Evolutionary conservation across 2,888 invertebrate genomes (phyloP).

Genomic region (Allolobophora icterica): DNA sequence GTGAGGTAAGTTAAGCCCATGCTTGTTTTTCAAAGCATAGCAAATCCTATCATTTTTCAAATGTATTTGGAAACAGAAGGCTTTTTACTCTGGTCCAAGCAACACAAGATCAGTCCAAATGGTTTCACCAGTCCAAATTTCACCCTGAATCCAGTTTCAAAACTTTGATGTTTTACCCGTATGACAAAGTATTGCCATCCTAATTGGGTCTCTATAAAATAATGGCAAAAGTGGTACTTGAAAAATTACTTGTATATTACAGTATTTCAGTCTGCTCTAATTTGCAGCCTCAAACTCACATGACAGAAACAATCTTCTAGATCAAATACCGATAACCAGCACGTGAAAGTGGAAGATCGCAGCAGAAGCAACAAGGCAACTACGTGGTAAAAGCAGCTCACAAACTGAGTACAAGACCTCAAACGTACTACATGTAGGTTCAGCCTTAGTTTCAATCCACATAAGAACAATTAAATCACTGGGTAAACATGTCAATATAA

Average conservation of each 20-base stretch:
- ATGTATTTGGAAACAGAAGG: background rate
- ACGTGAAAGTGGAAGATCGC: background rate
- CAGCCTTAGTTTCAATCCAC: background rate
- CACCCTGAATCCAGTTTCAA: background rate
- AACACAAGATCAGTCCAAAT: background rate
- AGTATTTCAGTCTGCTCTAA: background rate
- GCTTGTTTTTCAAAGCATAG: background rate
- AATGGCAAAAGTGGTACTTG: background rate
- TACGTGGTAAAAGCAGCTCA: background rate
- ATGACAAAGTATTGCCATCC: background rate
- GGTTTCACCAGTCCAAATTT: background rate
- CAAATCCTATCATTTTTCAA: background rate
- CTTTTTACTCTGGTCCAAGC: background rate
- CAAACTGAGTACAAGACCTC: background rate
- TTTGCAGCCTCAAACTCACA: background rate
- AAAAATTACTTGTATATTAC: background rate
- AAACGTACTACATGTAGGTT: background rate
- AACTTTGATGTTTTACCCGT: background rate
- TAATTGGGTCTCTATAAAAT: background rate
- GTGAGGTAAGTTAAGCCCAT: background rate
- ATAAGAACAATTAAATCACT: background rate
- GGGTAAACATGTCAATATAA: background rate
- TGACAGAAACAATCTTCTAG: background rate
- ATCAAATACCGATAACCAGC: background rate
- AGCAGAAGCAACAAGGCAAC: slow-evolving; percentile 8